phyloP scores from a whole-genome alignment of 2,797 vertebrate genomes.

The Chrosomus eos region DNA sequence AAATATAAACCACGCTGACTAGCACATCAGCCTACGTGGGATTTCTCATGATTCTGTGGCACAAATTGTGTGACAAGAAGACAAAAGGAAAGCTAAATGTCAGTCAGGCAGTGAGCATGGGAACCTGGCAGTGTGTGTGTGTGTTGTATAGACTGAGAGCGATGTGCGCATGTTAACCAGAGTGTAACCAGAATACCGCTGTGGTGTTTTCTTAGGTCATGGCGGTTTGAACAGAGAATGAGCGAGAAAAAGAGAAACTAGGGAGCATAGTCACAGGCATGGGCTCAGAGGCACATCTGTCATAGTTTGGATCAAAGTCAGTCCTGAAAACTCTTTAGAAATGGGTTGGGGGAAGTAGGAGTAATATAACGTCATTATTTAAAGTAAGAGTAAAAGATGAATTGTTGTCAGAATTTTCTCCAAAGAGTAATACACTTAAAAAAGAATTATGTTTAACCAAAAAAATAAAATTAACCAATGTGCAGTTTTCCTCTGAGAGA shows the following conservation, averaged over 20 bases:
- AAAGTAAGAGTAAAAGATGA: not conserved
- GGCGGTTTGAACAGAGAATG: constrained; percentile 78
- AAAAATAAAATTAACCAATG: not conserved
- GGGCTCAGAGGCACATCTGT: constrained; percentile 30
- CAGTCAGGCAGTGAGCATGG: not conserved
- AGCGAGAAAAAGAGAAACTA: constrained; percentile 67
- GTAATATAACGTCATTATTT: not conserved
- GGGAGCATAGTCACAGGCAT: constrained; percentile 49
- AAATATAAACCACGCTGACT: constrained; percentile 1
- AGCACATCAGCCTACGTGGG: not conserved
- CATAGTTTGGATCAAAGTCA: constrained; percentile 19
- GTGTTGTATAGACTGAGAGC: constrained; percentile 40
- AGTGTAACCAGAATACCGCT: constrained; percentile 84
- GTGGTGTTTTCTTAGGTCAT: constrained; percentile 83
- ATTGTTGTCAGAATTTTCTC: not conserved
- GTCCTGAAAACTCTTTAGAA: not conserved
- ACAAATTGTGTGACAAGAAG: not conserved
- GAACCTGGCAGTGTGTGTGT: constrained; percentile 25
- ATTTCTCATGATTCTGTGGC: not conserved
- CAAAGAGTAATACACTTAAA: constrained; percentile 30
- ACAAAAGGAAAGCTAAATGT: not conserved
- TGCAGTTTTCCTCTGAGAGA: not conserved
- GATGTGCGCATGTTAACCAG: constrained; percentile 72
- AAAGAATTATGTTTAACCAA: not conserved
- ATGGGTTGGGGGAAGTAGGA: not conserved